phyloP scores from a whole-genome alignment of 2,797 vertebrate genomes.

The Pseudomugil tenellus region DNA sequence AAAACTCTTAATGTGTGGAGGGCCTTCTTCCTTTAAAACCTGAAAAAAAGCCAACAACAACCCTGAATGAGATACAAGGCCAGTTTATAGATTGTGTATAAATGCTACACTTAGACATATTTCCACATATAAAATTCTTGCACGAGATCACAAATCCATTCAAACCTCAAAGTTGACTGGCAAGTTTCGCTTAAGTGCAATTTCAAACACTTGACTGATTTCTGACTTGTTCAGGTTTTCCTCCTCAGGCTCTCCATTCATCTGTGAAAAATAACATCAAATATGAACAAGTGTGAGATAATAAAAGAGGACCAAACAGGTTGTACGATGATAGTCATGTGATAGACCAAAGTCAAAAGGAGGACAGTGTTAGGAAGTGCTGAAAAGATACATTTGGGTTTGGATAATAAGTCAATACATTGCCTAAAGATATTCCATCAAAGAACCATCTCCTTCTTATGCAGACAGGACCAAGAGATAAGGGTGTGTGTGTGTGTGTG shows the following conservation, averaged over 20 bases:
- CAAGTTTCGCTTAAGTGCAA: conserved; percentile 98
- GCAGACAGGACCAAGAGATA: too few relatives aligned
- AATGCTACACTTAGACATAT: not conserved
- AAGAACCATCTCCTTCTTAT: too few relatives aligned
- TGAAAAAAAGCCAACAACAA: conserved; percentile 61
- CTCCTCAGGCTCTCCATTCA: conserved; percentile 93
- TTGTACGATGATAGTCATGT: too few relatives aligned
- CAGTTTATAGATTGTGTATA: not conserved
- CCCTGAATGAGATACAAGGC: not conserved
- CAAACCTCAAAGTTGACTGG: conserved; percentile 96
- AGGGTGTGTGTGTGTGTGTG: too few relatives aligned
- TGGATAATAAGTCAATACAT: not conserved
- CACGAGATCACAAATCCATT: conserved; percentile 3
- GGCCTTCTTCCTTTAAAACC: conserved; percentile 97
- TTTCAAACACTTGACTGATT: conserved; percentile 99
- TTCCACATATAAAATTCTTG: not conserved
- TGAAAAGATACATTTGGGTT: not conserved
- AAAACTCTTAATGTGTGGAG: conserved; percentile 98
- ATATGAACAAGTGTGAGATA: conserved; percentile 2
- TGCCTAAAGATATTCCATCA: not conserved
- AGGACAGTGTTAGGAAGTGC: too few relatives aligned
- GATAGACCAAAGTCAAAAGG: not conserved
- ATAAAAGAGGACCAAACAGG: too few relatives aligned
- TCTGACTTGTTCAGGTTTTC: conserved; percentile 99
- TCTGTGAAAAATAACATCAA: conserved; percentile 75